phyloP scores from a whole-genome alignment of 2,797 vertebrate species.

The Cetoscarus ocellatus region DNA sequence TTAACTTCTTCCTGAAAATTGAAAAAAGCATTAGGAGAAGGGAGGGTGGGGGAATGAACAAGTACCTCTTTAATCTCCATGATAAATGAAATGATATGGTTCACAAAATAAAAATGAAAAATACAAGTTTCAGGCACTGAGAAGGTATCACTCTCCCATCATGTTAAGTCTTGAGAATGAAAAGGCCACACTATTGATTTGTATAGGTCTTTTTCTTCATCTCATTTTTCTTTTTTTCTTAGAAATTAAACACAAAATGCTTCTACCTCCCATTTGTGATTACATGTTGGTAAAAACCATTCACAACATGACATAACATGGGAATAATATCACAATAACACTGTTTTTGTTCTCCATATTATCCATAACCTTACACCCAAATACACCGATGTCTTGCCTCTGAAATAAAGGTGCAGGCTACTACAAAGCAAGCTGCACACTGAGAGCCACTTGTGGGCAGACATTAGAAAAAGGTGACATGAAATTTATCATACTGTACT shows the following conservation, averaged over 20 bases:
- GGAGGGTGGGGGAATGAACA: conserved; percentile 80
- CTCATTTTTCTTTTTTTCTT: conserved; percentile 79
- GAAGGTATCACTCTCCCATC: conserved; percentile 90
- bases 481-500: conserved; percentile 71
- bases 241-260: conserved; percentile 81
- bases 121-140: conserved; percentile 90
- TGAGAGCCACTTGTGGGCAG: conserved; percentile 70
- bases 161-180: conserved; percentile 90
- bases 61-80: conserved; percentile 83
- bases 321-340: conserved; percentile 84
- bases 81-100: conserved; percentile 86
- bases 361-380: conserved; percentile 76
- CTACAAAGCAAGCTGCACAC: conserved; percentile 64
- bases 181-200: conserved; percentile 92
- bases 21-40: conserved; percentile 81
- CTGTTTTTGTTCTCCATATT: conserved; percentile 83
- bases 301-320: conserved; percentile 80
- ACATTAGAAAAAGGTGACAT: conserved; percentile 71
- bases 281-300: conserved; percentile 80
- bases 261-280: conserved; percentile 78
- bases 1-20: conserved; percentile 85
- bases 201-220: conserved; percentile 83
- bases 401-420: conserved; percentile 60
- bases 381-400: conserved; percentile 65
- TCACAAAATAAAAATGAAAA: conserved; percentile 87